Percentiles rank a stretch among this genome's conserved stretches.
These are phyloP conservation scores for Dynastes grantii DNA, from an alignment of 2,888 invertebrate genomes.

Conservation along the genomic window DNA sequence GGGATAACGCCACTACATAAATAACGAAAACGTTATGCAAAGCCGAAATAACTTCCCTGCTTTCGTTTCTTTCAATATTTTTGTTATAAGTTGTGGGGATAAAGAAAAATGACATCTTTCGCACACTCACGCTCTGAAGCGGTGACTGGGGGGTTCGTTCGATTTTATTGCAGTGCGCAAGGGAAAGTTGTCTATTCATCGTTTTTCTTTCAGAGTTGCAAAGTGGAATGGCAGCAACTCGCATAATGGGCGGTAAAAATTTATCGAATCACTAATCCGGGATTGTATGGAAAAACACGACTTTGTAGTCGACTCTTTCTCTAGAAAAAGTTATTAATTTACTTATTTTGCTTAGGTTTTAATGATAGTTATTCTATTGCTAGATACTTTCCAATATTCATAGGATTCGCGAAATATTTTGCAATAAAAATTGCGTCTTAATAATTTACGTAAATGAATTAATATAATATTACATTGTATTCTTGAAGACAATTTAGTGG, in stretches of 20 bases:
- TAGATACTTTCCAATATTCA: no score
- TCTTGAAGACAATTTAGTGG: no score
- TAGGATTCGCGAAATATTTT: no score
- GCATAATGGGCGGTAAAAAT: conserved; percentile 40
- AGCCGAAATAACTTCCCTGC: conserved; percentile 29
- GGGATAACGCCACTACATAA: neutral
- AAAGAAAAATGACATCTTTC: conserved; percentile 38
- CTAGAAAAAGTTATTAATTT: conserved; percentile 13
- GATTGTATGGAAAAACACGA: neutral
- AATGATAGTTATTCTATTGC: no score
- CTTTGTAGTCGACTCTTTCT: conserved; percentile 9
- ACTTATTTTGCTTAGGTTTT: neutral
- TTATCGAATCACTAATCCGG: conserved; percentile 31
- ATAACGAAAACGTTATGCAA: conserved; percentile 33
- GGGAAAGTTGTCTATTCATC: conserved; percentile 47
- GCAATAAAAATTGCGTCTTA: no score
- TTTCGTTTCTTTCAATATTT: conserved; percentile 22
- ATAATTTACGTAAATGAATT: no score
- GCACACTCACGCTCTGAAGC: conserved; percentile 23
- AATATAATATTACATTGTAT: no score
- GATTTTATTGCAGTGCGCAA: conserved; percentile 36
- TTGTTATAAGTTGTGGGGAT: conserved; percentile 28
- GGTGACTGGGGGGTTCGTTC: conserved; percentile 27
- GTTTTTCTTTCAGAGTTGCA: conserved; percentile 27
- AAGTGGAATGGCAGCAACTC: conserved; percentile 29